Evolutionary conservation across 2,113 vertebrate species (phyloP).

Genomic region (Cacatua alba): DNA sequence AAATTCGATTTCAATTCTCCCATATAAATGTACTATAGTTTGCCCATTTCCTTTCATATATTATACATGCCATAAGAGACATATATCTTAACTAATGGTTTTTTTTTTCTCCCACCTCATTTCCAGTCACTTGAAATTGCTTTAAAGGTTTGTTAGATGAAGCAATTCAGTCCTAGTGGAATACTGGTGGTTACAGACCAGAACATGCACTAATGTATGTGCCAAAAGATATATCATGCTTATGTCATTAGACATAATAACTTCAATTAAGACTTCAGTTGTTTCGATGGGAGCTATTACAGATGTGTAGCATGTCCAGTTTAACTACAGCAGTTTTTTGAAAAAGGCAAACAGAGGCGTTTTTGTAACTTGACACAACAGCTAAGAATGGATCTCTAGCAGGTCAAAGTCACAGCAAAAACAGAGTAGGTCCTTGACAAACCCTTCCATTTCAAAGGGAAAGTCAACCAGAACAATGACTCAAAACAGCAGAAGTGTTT

Average conservation of each 20-base stretch:
- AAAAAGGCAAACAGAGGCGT: neutral
- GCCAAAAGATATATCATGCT: neutral
- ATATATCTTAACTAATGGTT: conserved; percentile 34
- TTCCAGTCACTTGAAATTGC: conserved; percentile 28
- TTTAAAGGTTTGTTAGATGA: conserved; percentile 6
- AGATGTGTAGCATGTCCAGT: neutral
- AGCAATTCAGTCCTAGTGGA: neutral
- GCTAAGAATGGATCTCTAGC: neutral
- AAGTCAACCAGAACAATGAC: neutral
- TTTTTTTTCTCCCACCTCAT: neutral
- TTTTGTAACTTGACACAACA: neutral
- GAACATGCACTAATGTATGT: neutral
- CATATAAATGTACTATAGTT: conserved; percentile 40
- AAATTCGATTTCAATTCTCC: conserved; percentile 62
- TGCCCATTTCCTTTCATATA: conserved; percentile 63
- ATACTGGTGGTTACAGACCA: neutral
- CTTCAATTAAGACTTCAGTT: neutral
- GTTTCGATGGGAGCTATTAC: neutral
- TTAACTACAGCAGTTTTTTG: neutral
- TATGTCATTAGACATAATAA: neutral
- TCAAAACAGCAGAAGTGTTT: neutral
- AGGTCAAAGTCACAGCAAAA: neutral
- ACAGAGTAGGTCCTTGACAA: neutral
- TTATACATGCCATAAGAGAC: conserved; percentile 49
- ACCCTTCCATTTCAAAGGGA: neutral